Percentiles rank a stretch among this genome's conserved stretches.
phyloP scores from a whole-genome alignment of 2,113 vertebrate genomes.

The Sitta europaea region DNA sequence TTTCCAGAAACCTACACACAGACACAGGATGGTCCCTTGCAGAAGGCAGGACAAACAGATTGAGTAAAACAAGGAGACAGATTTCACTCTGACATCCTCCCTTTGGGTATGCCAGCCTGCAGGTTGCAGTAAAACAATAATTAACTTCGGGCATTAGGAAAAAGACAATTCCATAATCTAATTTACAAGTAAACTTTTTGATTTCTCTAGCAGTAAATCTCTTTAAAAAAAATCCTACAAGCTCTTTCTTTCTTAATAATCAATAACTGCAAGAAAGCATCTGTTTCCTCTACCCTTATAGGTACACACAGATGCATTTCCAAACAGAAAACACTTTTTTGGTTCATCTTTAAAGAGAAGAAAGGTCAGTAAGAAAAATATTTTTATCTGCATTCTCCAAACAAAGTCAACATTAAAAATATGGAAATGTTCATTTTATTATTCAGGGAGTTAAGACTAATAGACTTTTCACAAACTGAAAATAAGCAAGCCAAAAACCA shows the following conservation, averaged over 20 bases:
- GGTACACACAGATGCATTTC: not conserved
- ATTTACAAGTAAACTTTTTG: not conserved
- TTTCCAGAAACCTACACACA: not conserved
- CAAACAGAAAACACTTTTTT: not conserved
- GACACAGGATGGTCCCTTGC: not conserved
- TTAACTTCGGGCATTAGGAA: not conserved
- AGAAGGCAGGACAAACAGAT: not conserved
- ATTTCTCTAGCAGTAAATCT: not conserved
- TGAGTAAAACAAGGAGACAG: not conserved
- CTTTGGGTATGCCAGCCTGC: not conserved
- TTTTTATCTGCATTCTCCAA: not conserved
- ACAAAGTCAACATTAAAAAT: not conserved
- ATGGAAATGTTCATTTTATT: not conserved
- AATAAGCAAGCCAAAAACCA: not conserved
- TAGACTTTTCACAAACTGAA: not conserved
- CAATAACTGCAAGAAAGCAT: not conserved
- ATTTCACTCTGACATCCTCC: not conserved
- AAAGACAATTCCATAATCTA: not conserved
- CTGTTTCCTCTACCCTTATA: not conserved
- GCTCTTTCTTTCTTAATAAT: not conserved
- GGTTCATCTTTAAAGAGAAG: not conserved
- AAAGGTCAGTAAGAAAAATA: not conserved
- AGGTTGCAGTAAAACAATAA: not conserved
- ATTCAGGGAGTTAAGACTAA: not conserved
- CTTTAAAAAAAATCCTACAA: not conserved